Conservation (phyloP, 2,797 vertebrate genomes). For the Erithacus rubecula region DNA sequence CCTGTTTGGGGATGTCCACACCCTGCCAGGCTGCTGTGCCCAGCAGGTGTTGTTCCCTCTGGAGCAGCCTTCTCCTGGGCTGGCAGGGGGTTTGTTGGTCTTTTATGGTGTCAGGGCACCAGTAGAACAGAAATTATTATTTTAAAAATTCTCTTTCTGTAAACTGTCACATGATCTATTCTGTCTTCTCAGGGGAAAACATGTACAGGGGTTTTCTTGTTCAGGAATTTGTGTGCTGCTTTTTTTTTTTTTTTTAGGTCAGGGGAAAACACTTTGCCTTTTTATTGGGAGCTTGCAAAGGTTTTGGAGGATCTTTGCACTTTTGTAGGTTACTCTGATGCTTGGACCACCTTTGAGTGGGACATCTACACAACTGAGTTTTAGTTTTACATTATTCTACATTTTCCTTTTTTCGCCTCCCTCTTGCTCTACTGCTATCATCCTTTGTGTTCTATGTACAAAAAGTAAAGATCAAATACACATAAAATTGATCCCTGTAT, state of each 20-base stretch:
- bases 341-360: not conserved
- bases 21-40: not conserved
- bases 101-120: not conserved
- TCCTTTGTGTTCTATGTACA: not conserved
- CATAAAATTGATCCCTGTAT: not conserved
- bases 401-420: not conserved
- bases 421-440: rapidly evolving
- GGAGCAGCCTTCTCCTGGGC: not conserved
- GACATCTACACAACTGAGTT: not conserved
- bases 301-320: not conserved
- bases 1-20: not conserved
- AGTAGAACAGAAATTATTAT: not conserved
- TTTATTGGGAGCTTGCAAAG: not conserved
- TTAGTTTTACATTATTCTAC: not conserved
- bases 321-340: not conserved
- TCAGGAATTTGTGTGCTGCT: not conserved
- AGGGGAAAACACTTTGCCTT: not conserved
- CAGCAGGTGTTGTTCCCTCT: not conserved
- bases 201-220: not conserved
- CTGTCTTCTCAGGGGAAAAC: not conserved
- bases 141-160: not conserved
- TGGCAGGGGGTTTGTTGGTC: not conserved
- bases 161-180: not conserved
- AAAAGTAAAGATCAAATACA: not conserved
- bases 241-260: not conserved